A percentile compares a stretch with the other conserved stretches of the same genome.
phyloP scores from a whole-genome alignment of 2,888 invertebrate species.

The Ophraella communa region DNA sequence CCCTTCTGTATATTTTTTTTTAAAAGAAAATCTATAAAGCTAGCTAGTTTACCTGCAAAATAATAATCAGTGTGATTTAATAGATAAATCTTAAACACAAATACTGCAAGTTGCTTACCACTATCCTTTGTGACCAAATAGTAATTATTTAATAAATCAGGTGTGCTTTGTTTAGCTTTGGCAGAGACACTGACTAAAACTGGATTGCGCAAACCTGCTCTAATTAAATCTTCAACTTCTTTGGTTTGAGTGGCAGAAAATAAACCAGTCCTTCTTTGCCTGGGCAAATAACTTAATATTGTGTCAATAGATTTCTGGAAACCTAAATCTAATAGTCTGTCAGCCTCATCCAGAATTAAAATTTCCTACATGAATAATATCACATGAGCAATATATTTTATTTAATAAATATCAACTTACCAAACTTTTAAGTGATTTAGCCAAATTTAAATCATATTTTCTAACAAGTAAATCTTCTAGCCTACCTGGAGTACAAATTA shows the following conservation, averaged over 20 bases:
- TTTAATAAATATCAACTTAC: too few species aligned
- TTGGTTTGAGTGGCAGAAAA: slow-evolving; percentile 99
- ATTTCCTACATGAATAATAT: slow-evolving; percentile 78
- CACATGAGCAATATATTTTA: too few species aligned
- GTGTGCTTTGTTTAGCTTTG: slow-evolving; percentile 78
- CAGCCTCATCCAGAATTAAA: slow-evolving; percentile 95
- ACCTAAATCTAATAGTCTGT: slow-evolving; percentile 90
- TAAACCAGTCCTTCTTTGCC: slow-evolving; percentile 93
- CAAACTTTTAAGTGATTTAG: slow-evolving; percentile 77
- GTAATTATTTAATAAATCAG: slow-evolving; percentile 75
- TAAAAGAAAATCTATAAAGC: slow-evolving; percentile 80
- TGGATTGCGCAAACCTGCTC: slow-evolving; percentile 94
- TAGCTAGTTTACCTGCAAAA: slow-evolving; percentile 73
- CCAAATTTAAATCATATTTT: slow-evolving; percentile 72
- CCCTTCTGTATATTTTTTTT: slow-evolving; percentile 68
- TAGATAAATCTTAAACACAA: background rate
- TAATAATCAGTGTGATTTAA: background rate
- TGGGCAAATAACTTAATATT: slow-evolving; percentile 89
- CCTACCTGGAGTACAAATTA: slow-evolving; percentile 94
- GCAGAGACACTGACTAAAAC: slow-evolving; percentile 89
- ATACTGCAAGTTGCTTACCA: too few species aligned
- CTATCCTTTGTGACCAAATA: slow-evolving; percentile 80
- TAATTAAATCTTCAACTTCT: slow-evolving; percentile 86
- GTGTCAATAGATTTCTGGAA: slow-evolving; percentile 85
- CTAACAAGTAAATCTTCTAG: slow-evolving; percentile 84